phyloP scores from a whole-genome alignment of 1,140 invertebrate species.

The Cecropterus lyciades region DNA sequence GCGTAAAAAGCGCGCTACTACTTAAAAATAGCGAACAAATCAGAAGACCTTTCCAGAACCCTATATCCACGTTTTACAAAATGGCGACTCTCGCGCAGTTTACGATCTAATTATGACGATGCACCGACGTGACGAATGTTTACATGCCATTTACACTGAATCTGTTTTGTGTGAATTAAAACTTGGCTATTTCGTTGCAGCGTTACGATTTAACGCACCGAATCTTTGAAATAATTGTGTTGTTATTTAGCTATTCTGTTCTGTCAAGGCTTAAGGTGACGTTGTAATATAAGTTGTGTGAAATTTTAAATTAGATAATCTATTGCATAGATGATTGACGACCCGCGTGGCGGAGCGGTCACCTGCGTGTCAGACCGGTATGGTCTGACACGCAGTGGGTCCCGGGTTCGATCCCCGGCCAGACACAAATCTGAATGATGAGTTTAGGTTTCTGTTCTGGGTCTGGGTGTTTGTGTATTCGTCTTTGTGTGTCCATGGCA shows the following conservation, averaged over 20 bases:
- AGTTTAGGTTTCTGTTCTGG: too few species aligned
- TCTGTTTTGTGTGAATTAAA: conserved; percentile 38
- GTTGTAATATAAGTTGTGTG: background rate
- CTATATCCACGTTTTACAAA: conserved; percentile 40
- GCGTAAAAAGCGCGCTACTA: too few species aligned
- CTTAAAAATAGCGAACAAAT: background rate
- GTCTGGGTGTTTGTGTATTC: too few species aligned
- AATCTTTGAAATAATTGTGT: conserved; percentile 7
- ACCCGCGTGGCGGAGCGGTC: too few species aligned
- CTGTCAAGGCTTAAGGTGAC: conserved; percentile 2
- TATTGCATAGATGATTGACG: too few species aligned
- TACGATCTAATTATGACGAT: conserved; percentile 63
- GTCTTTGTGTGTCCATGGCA: too few species aligned
- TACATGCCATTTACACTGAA: conserved; percentile 41
- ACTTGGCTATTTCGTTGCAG: conserved; percentile 30
- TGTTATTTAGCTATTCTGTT: too few species aligned
- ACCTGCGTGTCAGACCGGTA: too few species aligned
- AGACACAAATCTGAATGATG: too few species aligned
- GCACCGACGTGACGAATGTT: conserved; percentile 50
- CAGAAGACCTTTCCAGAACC: conserved; percentile 24
- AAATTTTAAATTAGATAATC: too few species aligned
- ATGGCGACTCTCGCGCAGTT: conserved; percentile 53
- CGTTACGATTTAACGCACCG: conserved; percentile 31
- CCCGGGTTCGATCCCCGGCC: too few species aligned
- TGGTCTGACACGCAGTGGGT: too few species aligned